Evolutionary conservation across 2,113 vertebrate species (phyloP), one percentile per base, ranked within the genome.

Genomic region (Macrotis lagotis): DNA sequence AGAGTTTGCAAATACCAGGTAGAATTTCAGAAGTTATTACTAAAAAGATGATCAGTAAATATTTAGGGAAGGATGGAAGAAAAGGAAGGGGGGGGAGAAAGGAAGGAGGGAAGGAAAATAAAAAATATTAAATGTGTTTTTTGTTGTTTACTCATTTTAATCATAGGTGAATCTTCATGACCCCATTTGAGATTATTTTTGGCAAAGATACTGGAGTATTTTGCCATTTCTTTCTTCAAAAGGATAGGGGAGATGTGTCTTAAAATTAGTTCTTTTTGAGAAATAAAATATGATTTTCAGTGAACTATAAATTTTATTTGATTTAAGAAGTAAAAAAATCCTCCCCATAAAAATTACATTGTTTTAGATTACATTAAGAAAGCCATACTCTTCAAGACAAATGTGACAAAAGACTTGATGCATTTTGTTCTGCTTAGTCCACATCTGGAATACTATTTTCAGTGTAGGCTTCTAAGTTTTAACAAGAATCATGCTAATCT

Each of bases 31-130:
- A 31, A 10, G 10, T 9, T 55, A 55, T 59, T 59, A 11, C 28
- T 59, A 28, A 59, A 28, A 10, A 59, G 44, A 25, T 28, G 10
- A 51, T 11, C 48, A 48, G 48, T 25, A 28, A 10, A 3, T 50
- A n/a, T 25, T n/a, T 6, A 47, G 0, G 1, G 48, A 3, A 50
- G 48, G 7, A 2, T 11, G 5, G 22, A 51, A 44, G 0, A 25
- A 47, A 37, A 59, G 4, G 10, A 9, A 1, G 0, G 44, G 25
- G 51, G 0, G 4, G 14, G 37, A 25, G 6, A 44, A 25, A 25
- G 31, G 83, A n/a, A 89, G 6, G 48, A 49, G 25, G 44, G 1
- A 2, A 48, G 3, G 88, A 49, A 48, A 16, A 25, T 28, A 48
- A 31, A 26, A 90, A 10, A 8, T 0, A 88, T 12, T 2, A 1